Evolutionary conservation across 1,140 invertebrate species (phyloP), one percentile per base, ranked within the genome.

Genomic region (Popillia japonica): DNA sequence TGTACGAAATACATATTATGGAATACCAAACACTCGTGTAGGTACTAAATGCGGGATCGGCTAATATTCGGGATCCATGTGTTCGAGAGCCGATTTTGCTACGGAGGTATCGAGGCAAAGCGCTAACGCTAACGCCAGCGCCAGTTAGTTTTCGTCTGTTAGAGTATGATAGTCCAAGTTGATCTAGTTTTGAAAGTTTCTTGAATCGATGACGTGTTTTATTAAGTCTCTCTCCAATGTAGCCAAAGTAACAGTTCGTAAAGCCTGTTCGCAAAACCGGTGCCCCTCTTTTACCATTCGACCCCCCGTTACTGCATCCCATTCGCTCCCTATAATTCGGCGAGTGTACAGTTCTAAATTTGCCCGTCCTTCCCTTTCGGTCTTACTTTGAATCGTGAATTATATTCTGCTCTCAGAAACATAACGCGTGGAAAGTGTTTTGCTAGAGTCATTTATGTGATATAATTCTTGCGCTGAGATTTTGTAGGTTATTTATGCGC

Each of bases 361-460:
- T 75, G n/a, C 40, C 34, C 74, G 41, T 11, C 20, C 40, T 41
- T 6, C 64, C 64, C 27, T 68, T 48, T 48, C 11, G 44, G 44
- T 48, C 44, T 48, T 48, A 48, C 44, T 75, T 23, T 75, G 74
- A 20, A 75, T 75, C 17, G 74, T 75, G 74, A 75, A 75, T 75
- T 75, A 75, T 75, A 23, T 41, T 75, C 40, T 27, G 34, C 74
- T 75, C 44, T 75, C 74, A 75, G 22, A 48, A 75, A 75, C 74
- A 75, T 40, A 75, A 75, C 40, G 74, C 74, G 74, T 75, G 41
- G 74, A 48, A 75, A 75, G 74, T 75, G 74, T 75, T 75, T 75
- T 75, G 74, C 74, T 42, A 48, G 74, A 75, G 74, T 75, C 74
- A 41, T 75, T 75, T 75, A 75, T 75, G 74, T 75, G 74, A 75